Conservation (phyloP, 2,888 invertebrate species). For the Hetaerina titia region DNA sequence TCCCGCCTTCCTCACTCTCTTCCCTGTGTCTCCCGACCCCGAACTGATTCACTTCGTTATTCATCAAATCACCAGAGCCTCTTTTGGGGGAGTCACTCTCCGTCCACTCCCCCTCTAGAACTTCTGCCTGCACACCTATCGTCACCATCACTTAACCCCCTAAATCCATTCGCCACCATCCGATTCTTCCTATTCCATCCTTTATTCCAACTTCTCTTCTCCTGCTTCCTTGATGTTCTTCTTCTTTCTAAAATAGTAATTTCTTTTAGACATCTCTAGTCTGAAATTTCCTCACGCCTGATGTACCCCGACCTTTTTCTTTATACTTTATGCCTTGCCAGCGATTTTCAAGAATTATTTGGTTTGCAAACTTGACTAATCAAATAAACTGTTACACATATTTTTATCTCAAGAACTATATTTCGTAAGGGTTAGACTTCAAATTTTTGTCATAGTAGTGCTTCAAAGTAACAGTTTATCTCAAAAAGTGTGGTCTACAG, state of each 20-base stretch:
- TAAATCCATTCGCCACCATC: background rate
- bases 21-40: background rate
- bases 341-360: too few relatives aligned
- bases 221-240: background rate
- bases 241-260: background rate
- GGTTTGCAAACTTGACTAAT: too few relatives aligned
- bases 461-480: too few relatives aligned
- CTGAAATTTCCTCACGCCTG: too few relatives aligned
- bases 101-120: background rate
- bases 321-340: too few relatives aligned
- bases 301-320: too few relatives aligned
- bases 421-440: too few relatives aligned
- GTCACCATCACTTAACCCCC: background rate
- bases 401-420: too few relatives aligned
- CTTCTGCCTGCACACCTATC: background rate
- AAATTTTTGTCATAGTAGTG: too few relatives aligned
- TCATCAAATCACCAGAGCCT: slow-evolving; percentile 54
- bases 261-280: too few relatives aligned
- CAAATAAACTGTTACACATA: too few relatives aligned
- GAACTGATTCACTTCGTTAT: slow-evolving; percentile 36
- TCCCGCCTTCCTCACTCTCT: background rate
- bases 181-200: background rate
- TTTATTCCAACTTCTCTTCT: background rate
- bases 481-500: too few relatives aligned
- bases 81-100: background rate